Percentiles rank a stretch among this genome's conserved stretches.
phyloP scores from a whole-genome alignment of 2,113 vertebrate species.

The Jacana jacana region DNA sequence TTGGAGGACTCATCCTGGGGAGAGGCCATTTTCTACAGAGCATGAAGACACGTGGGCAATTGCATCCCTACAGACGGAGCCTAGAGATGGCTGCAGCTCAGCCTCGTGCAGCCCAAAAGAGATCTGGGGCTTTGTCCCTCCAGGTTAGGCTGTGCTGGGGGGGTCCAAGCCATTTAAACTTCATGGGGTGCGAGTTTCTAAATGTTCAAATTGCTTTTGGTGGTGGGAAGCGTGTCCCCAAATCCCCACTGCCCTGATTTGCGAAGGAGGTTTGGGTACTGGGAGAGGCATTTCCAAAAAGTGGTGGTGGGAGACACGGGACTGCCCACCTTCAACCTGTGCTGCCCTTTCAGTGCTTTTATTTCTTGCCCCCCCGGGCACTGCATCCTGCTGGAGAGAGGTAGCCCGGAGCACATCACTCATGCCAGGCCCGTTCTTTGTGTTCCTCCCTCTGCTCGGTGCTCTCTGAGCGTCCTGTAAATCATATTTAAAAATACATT shows the following conservation, averaged over 20 bases:
- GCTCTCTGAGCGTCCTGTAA: conserved; percentile 38
- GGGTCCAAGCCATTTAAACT: not conserved
- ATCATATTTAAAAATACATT: conserved; percentile 68
- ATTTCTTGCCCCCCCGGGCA: not conserved
- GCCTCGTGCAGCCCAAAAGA: not conserved
- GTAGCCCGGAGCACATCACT: not conserved
- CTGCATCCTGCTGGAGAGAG: not conserved
- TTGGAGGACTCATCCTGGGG: not conserved
- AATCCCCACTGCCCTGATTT: not conserved
- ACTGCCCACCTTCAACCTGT: no score
- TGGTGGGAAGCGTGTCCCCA: not conserved
- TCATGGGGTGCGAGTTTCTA: not conserved
- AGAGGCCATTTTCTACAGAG: not conserved
- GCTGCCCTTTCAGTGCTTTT: not conserved
- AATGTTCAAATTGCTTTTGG: not conserved
- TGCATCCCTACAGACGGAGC: not conserved
- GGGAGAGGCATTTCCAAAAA: not conserved
- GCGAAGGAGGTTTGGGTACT: not conserved
- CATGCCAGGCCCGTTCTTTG: not conserved
- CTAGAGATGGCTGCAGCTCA: not conserved
- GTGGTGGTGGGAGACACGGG: no score
- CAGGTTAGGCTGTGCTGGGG: not conserved
- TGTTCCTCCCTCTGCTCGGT: not conserved
- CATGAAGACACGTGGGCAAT: not conserved
- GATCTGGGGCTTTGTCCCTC: not conserved